A percentile compares a stretch with the other conserved stretches of the same genome.
Conservation (phyloP, 2,113 vertebrate species). For the Chamaea fasciata region DNA sequence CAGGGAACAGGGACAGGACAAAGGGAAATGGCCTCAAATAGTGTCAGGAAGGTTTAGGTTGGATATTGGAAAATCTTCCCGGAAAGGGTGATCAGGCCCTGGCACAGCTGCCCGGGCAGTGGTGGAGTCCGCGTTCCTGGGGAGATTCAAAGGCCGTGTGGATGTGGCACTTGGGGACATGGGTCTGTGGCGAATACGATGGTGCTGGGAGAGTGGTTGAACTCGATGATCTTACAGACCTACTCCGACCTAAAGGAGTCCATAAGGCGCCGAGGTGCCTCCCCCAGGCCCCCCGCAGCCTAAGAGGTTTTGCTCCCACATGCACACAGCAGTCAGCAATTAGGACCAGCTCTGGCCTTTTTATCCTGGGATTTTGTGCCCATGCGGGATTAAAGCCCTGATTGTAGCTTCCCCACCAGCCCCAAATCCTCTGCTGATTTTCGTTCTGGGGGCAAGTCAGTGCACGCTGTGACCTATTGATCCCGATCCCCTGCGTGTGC, state of each 20-base stretch:
- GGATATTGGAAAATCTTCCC: fast-evolving
- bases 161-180: not conserved
- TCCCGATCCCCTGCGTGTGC: not conserved
- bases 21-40: fast-evolving
- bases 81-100: fast-evolving
- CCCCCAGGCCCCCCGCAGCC: not conserved
- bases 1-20: not conserved
- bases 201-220: not conserved
- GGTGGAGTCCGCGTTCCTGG: not conserved
- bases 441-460: slow-evolving; percentile 15
- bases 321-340: not conserved
- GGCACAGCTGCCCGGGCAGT: not conserved
- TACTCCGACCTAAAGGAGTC: not conserved
- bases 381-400: slow-evolving; percentile 41
- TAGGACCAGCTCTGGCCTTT: slow-evolving; percentile 31
- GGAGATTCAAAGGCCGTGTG: fast-evolving
- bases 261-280: not conserved
- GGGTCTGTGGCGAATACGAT: fast-evolving
- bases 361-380: slow-evolving; percentile 46
- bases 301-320: not conserved
- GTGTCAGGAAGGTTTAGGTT: fast-evolving
- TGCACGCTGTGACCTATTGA: slow-evolving; percentile 26
- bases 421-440: slow-evolving; percentile 52
- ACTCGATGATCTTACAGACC: not conserved
- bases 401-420: slow-evolving; percentile 14